Evolutionary conservation across 2,888 invertebrate species (phyloP).

Genomic region (Leptogaster cylindrica): DNA sequence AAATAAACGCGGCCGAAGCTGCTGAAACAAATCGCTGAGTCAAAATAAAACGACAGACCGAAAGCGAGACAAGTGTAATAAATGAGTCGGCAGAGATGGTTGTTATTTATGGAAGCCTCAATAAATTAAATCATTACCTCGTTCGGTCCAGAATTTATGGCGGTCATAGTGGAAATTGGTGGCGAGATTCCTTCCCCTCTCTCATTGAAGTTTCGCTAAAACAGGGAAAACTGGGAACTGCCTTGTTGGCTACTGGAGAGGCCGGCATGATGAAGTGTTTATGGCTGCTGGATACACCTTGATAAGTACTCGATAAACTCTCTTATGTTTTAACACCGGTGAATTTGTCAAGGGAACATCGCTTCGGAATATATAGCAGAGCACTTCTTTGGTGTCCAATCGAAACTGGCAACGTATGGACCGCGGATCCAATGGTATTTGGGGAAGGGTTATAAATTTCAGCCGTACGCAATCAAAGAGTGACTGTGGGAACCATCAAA

Average conservation of each 20-base stretch:
- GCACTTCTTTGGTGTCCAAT: slow-evolving; percentile 18
- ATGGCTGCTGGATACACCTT: slow-evolving; percentile 40
- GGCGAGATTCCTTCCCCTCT: slow-evolving; percentile 35
- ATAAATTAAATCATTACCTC: slow-evolving; percentile 58
- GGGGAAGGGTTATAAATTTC: background rate
- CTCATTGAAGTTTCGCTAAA: slow-evolving; percentile 38
- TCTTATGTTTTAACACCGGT: slow-evolving; percentile 28
- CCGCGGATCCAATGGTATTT: background rate
- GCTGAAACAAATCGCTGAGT: slow-evolving; percentile 35
- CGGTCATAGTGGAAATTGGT: slow-evolving; percentile 46
- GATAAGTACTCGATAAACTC: slow-evolving; percentile 37
- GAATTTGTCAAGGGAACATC: slow-evolving; percentile 31
- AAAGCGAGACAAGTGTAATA: slow-evolving; percentile 35
- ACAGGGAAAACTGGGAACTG: slow-evolving; percentile 29
- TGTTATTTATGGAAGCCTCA: slow-evolving; percentile 55
- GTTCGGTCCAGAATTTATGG: slow-evolving; percentile 50
- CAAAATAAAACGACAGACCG: slow-evolving; percentile 35
- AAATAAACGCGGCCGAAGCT: slow-evolving; percentile 18
- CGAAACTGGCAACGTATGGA: background rate
- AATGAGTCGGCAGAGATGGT: slow-evolving; percentile 39
- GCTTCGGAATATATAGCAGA: slow-evolving; percentile 18
- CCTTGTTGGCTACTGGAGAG: slow-evolving; percentile 4
- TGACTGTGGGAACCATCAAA: slow-evolving; percentile 32
- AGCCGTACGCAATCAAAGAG: background rate
- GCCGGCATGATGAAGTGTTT: slow-evolving; percentile 36